A percentile compares a stretch with the other conserved stretches of the same genome.
These are phyloP conservation scores for Drosophila ustulata DNA, from an alignment of 2,888 invertebrate genomes.

Conservation along the genomic window DNA sequence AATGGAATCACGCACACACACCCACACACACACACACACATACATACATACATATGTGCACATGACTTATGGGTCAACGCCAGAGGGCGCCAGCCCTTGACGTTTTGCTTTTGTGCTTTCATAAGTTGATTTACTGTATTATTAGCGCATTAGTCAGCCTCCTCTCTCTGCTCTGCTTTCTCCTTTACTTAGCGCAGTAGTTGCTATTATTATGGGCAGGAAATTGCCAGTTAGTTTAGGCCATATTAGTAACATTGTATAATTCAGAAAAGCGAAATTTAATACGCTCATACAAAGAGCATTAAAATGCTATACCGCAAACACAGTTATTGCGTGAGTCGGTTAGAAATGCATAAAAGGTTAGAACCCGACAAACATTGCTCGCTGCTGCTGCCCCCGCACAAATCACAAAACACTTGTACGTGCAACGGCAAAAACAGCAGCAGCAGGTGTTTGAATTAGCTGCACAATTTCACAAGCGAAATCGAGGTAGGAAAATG, in stretches of 20 bases:
- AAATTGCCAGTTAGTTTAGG: slow-evolving; percentile 55
- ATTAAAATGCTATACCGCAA: slow-evolving; percentile 66
- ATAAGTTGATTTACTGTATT: slow-evolving; percentile 62
- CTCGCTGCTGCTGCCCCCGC: not conserved
- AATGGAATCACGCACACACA: slow-evolving; percentile 49
- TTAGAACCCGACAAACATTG: slow-evolving; percentile 1
- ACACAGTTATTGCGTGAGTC: slow-evolving; percentile 12
- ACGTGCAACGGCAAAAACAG: slow-evolving; percentile 27
- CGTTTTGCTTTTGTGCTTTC: slow-evolving; percentile 34
- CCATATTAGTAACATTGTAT: slow-evolving; percentile 30
- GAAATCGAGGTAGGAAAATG: slow-evolving; percentile 5
- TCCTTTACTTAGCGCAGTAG: not conserved
- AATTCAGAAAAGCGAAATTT: slow-evolving; percentile 49
- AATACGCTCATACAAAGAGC: slow-evolving; percentile 33
- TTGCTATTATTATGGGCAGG: slow-evolving; percentile 38
- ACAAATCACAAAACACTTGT: slow-evolving; percentile 29
- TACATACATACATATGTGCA: slow-evolving; percentile 10
- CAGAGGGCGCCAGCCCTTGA: slow-evolving; percentile 58
- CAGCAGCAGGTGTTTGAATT: slow-evolving; percentile 66
- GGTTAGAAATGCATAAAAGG: slow-evolving; percentile 58
- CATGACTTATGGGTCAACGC: slow-evolving; percentile 65
- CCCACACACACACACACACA: slow-evolving; percentile 7
- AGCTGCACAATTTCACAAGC: slow-evolving; percentile 56
- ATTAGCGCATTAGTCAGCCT: slow-evolving; percentile 61
- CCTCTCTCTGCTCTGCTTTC: slow-evolving; percentile 7